A percentile compares a stretch with the other conserved stretches of the same genome.
Conservation (phyloP, 1,140 invertebrate species). For the Aplysia californica region DNA sequence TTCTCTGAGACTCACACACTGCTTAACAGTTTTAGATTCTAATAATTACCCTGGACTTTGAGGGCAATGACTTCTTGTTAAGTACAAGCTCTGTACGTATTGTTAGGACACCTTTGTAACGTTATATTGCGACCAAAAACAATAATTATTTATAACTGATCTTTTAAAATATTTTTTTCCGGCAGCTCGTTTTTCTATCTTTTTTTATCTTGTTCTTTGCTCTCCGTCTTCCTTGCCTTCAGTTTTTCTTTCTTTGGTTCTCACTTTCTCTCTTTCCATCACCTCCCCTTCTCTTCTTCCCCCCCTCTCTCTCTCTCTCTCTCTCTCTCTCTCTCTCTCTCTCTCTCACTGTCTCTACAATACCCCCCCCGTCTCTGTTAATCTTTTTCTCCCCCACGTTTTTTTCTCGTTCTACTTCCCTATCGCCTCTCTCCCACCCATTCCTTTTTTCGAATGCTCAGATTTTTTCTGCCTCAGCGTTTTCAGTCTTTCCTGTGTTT, state of each 20-base stretch:
- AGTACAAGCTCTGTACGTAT: too few species aligned
- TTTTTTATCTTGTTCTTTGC: too few species aligned
- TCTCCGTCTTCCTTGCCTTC: not conserved
- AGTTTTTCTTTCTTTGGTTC: not conserved
- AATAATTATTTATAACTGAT: too few species aligned
- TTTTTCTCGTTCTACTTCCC: not conserved
- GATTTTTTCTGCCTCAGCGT: not conserved
- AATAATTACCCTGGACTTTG: too few species aligned
- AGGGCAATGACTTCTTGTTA: too few species aligned
- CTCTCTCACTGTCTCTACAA: not conserved
- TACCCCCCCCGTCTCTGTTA: not conserved
- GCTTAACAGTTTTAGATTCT: too few species aligned
- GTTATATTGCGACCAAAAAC: too few species aligned
- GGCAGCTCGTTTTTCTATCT: too few species aligned
- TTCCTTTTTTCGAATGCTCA: not conserved
- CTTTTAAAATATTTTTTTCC: too few species aligned
- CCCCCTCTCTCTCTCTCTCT: not conserved
- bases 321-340: constrained; percentile 1
- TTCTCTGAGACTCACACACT: too few species aligned
- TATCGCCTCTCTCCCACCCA: not conserved
- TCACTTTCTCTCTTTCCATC: not conserved
- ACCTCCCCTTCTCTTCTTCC: constrained; percentile 1
- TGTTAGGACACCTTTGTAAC: too few species aligned
- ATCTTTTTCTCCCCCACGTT: not conserved
- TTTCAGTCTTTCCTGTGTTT: not conserved